Evolutionary conservation across 2,888 invertebrate genomes (phyloP).

Genomic region (Drosophila testacea): DNA sequence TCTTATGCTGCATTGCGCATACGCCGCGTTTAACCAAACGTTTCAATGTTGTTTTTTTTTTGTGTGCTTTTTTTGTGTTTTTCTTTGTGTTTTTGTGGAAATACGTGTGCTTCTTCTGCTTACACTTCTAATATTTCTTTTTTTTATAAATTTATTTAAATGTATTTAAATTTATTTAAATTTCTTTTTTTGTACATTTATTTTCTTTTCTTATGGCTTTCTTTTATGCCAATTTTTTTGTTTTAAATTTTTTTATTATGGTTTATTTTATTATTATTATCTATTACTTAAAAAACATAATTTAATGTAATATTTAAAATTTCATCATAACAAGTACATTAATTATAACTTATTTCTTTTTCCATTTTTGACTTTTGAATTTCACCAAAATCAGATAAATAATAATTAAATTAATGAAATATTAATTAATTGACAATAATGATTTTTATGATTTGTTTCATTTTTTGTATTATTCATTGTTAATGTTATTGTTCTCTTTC

Average conservation of each 20-base stretch:
- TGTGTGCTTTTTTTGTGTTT: slow-evolving; percentile 1
- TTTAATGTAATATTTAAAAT: too few species aligned
- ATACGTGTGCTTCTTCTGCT: not conserved
- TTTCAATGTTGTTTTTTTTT: not conserved
- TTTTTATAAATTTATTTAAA: not conserved
- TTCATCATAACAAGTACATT: too few species aligned
- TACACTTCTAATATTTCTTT: not conserved
- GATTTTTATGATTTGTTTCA: not conserved
- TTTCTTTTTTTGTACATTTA: not conserved
- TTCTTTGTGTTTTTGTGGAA: not conserved
- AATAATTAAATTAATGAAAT: too few species aligned
- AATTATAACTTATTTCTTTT: too few species aligned
- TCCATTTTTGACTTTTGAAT: too few species aligned
- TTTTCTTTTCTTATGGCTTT: not conserved
- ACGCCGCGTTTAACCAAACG: slow-evolving; percentile 7
- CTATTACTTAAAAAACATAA: too few species aligned
- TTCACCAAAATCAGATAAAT: not conserved
- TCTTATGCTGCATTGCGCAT: slow-evolving; percentile 13
- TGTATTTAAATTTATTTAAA: not conserved
- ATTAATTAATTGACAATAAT: too few species aligned
- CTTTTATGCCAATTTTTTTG: not conserved
- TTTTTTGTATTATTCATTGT: not conserved
- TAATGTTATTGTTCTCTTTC: not conserved
- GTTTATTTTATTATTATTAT: not conserved
- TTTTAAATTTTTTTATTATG: not conserved